Base-by-base conservation (phyloP, 92 coral and sea anemone species). In the Micromussa lordhowensis region DNA sequence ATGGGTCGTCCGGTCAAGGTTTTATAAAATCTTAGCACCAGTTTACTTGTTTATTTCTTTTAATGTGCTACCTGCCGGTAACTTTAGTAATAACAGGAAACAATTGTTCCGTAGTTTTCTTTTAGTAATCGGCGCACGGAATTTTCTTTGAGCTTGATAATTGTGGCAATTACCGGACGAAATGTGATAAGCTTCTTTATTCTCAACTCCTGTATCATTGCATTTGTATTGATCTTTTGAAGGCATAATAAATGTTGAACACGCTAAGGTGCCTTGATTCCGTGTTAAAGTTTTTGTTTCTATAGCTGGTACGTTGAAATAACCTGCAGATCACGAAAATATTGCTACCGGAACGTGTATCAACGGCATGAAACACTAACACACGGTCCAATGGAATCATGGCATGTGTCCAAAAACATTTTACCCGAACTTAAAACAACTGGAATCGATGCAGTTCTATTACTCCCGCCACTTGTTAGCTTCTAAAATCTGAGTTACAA, bases 401-500 rank as follows among this genome's bases (percentile, higher is more conserved):
- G 74, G 88, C 88, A 75, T 84, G 88, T 84, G 88, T 82, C 51
- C 22, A 57, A 12, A 59, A 26, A 31, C 58, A 57, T 36, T 57
- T 55, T 44, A 44, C 40, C 3, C 7, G 13, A 4, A 75, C 26
- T n/a, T 29, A 74, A 49, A 73, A 75, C 73, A 73, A 28, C 11
- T 22, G 17, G 36, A 69, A 71, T 38, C 2, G 3, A 3, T 1
- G 32, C 18, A 28, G 71, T 66, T 26, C 26, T 38, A 35, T 32
- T 73, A 24, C 28, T 36, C 44, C 55, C 18, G n/a, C 28, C 17
- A 79, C n/a, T 79, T 30, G 82, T 9, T 53, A 24, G 36, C 19
- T 18, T 72, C 36, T 73, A 6, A 17, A 3, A 35, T 12, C 48
- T 6, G 78, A 15, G 3, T 73, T 34, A 16, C 32, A 66, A 5